Evolutionary conservation across 2,797 vertebrate species (phyloP), one percentile per base, ranked within the genome.

Genomic region (Oophaga sylvatica): DNA sequence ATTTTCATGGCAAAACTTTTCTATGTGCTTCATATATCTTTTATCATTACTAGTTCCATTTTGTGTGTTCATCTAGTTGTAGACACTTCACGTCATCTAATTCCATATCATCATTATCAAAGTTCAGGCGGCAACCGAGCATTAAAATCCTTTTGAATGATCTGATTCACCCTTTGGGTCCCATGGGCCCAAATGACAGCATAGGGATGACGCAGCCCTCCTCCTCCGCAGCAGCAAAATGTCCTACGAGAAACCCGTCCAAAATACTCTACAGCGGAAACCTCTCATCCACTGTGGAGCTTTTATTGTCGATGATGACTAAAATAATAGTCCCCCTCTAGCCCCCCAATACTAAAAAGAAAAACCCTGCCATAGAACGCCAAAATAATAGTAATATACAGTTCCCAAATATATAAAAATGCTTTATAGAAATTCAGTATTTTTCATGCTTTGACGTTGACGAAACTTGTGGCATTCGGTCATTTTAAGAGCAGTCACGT

Each of bases 61-160:
- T 53, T n/a, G 22, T 76, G 20, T 76, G 73, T 76, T 53, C 73
- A 76, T 76, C 53, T 53, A 76, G 41, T 76, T 76, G 19, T n/a
- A 53, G 45, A 76, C 11, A 2, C 11, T 53, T 76, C 48, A 76
- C 35, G 20, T 73, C 35, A 45, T n/a, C 41, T 76, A 48, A 76
- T 76, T 76, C 73, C 45, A n/a, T 76, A 53, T 20, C n/a, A 22
- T 48, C 41, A 53, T 53, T 76, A 76, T 76, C 20, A 76, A 76
- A 76, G 45, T 11, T 41, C 73, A 53, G 12, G 17, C 0, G 22
- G 20, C 6, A 76, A 11, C 20, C 20, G n/a, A 53, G 20, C 22
- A 76, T 48, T 76, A 53, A 48, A 31, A 45, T 53, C 48, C 11
- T 75, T 48, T 41, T 22, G 41, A 35, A 48, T 19, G 11, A 73